phyloP scores from a whole-genome alignment of 1,140 invertebrate genomes.

The Prorops nasuta region DNA sequence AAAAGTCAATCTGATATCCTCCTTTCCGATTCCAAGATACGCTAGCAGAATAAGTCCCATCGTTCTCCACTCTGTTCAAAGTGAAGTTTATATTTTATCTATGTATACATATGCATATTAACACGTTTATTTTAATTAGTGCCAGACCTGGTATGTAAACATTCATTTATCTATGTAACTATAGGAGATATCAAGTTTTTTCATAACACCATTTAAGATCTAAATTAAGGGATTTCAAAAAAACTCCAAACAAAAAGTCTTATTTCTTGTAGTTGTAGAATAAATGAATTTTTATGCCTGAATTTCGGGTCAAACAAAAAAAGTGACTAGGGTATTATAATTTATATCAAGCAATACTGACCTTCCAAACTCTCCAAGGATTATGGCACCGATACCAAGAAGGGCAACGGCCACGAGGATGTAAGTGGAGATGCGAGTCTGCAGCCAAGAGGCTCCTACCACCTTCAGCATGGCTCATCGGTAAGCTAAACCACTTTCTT shows the following conservation, averaged over 20 bases:
- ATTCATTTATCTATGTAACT: no score
- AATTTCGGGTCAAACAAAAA: no score
- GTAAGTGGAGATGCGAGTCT: constrained; percentile 71
- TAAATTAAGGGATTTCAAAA: no score
- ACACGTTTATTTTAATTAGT: no score
- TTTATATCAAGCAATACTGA: constrained; percentile 31
- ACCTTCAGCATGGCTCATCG: constrained; percentile 70
- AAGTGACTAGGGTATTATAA: not conserved
- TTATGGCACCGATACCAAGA: constrained; percentile 66
- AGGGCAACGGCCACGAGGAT: constrained; percentile 66
- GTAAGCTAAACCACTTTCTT: constrained; percentile 42
- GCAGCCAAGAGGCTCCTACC: constrained; percentile 74
- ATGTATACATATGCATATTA: not conserved
- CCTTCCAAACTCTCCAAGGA: constrained; percentile 67
- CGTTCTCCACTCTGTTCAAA: constrained; percentile 62
- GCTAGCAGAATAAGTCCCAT: constrained; percentile 72
- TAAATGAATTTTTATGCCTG: no score
- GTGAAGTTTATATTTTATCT: constrained; percentile 3
- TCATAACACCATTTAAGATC: no score
- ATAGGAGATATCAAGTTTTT: no score
- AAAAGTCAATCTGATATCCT: constrained; percentile 70
- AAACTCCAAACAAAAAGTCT: no score
- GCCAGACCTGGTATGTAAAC: no score
- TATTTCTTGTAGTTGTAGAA: no score
- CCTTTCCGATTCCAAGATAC: constrained; percentile 67